phyloP scores from a whole-genome alignment of 1,140 invertebrate species.

The Chionoecetes opilio region DNA sequence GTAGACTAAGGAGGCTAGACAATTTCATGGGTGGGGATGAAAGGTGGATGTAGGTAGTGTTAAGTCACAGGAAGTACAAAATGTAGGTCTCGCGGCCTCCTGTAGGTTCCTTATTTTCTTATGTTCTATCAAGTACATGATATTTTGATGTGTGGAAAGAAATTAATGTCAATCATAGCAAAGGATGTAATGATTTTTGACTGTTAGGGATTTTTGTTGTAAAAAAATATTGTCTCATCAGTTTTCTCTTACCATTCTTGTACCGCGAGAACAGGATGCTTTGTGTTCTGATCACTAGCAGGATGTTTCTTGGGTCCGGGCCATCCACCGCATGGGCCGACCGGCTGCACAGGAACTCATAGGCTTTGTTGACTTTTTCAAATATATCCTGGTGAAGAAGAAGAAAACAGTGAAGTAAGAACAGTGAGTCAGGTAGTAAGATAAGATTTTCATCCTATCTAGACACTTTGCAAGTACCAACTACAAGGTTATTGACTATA shows the following conservation, averaged over 20 bases:
- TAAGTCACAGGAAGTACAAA: too few relatives aligned
- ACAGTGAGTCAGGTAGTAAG: too few relatives aligned
- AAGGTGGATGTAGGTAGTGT: too few relatives aligned
- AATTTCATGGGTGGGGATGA: too few relatives aligned
- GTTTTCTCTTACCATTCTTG: conserved; percentile 77
- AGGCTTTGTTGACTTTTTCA: conserved; percentile 97
- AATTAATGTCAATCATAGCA: too few relatives aligned
- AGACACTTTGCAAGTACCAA: background rate
- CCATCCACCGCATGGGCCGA: conserved; percentile 93
- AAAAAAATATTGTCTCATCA: conserved; percentile 52
- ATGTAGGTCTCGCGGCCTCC: too few relatives aligned
- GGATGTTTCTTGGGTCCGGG: conserved; percentile 98
- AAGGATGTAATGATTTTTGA: background rate
- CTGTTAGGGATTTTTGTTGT: background rate
- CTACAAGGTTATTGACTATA: too few relatives aligned
- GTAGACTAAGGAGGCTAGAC: too few relatives aligned
- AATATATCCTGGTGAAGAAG: conserved; percentile 90
- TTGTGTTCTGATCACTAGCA: conserved; percentile 97
- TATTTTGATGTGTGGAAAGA: too few relatives aligned
- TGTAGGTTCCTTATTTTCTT: too few relatives aligned
- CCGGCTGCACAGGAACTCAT: conserved; percentile 98
- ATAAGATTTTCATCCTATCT: too few relatives aligned
- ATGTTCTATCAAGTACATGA: too few relatives aligned
- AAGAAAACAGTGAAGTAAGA: conserved; percentile 41
- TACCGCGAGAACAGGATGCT: conserved; percentile 98